These are phyloP conservation scores for Xenopus tropicalis DNA, from an alignment of 2,113 vertebrate genomes.

Conservation along the genomic window UCB_Xtro_10.0 CM004448.2:116481501-116482000, in stretches of 20 bases:
- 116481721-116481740: slow-evolving; percentile 10
- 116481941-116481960: no score
- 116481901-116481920: no score
- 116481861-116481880: no score
- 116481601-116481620: slow-evolving; percentile 12
- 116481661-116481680: neutral
- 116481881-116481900: no score
- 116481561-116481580: slow-evolving; percentile 7
- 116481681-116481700: slow-evolving; percentile 3
- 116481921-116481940: no score
- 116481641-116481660: slow-evolving; percentile 5
- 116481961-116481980: no score
- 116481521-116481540: neutral
- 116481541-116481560: slow-evolving; percentile 9
- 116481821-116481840: neutral
- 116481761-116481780: neutral
- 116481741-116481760: neutral
- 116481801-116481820: no score
- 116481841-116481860: no score
- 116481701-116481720: slow-evolving; percentile 6
- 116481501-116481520: no score
- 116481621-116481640: slow-evolving; percentile 18
- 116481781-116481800: neutral
- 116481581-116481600: slow-evolving; percentile 18
- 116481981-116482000: no score